A percentile compares a stretch with the other conserved stretches of the same genome.
phyloP scores from a whole-genome alignment of 2,888 invertebrate species.

The Furcula furcula region DNA sequence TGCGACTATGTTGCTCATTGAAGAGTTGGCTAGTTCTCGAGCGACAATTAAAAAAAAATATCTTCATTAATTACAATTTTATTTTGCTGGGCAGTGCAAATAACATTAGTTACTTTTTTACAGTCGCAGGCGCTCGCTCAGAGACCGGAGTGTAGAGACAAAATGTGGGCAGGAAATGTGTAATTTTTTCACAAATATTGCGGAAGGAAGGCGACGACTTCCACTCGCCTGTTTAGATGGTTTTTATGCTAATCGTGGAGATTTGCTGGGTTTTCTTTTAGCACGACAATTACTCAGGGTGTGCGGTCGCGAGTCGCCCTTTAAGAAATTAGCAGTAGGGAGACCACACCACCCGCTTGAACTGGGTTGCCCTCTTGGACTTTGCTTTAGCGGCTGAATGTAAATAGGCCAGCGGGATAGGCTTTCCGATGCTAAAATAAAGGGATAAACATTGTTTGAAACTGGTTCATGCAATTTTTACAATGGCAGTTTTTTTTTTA shows the following conservation, averaged over 20 bases:
- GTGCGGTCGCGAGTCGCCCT: conserved; percentile 48
- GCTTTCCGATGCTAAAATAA: conserved; percentile 9
- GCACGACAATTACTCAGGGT: conserved; percentile 71
- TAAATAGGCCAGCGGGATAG: conserved; percentile 7
- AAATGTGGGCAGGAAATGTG: conserved; percentile 74
- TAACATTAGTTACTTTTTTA: conserved; percentile 68
- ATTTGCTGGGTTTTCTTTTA: conserved; percentile 75
- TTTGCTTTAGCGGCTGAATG: conserved; percentile 8
- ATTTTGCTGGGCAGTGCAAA: conserved; percentile 62
- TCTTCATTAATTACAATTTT: conserved; percentile 69
- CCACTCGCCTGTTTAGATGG: conserved; percentile 74
- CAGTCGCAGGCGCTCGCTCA: conserved; percentile 47
- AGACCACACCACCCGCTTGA: conserved; percentile 14
- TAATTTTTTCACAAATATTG: conserved; percentile 78
- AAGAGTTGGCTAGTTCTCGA: conserved; percentile 32
- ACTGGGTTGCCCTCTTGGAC: conserved; percentile 6
- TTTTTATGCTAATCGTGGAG: conserved; percentile 78
- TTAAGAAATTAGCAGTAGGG: conserved; percentile 59
- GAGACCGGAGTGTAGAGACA: conserved; percentile 55
- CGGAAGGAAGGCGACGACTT: conserved; percentile 76
- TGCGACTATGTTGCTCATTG: conserved; percentile 33
- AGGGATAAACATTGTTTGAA: conserved; percentile 8
- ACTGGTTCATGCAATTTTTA: too few species aligned
- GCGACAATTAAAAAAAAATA: conserved; percentile 57
- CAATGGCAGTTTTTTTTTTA: too few species aligned